Evolutionary conservation across 92 coral and sea anemone genomes (phyloP).

Genomic region (Chrysogorgia sp.): DNA sequence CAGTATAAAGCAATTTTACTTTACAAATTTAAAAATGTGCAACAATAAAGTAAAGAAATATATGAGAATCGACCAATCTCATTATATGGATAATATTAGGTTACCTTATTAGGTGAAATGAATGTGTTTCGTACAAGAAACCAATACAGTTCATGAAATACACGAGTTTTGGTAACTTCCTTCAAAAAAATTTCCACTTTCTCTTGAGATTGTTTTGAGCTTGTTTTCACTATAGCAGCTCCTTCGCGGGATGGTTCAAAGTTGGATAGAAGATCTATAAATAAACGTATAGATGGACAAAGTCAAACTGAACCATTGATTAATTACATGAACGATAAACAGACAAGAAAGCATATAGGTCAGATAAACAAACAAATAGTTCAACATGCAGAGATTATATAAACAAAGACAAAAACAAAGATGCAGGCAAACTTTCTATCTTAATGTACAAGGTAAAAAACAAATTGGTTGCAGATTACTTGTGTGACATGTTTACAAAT

Average conservation of each 20-base stretch:
- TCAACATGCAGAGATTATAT: no score
- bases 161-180: conserved; percentile 12
- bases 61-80: background rate
- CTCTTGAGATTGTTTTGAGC: background rate
- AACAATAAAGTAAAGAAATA: background rate
- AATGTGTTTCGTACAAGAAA: conserved; percentile 26
- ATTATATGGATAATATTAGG: background rate
- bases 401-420: no score
- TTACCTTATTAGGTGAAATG: conserved; percentile 14
- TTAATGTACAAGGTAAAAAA: no score
- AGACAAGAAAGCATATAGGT: background rate
- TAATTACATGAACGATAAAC: background rate
- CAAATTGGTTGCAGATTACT: no score
- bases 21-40: no score
- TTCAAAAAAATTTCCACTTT: conserved; percentile 18
- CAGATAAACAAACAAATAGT: no score
- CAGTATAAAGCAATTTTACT: no score
- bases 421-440: no score
- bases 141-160: conserved; percentile 28
- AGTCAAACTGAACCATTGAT: no score
- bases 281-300: background rate
- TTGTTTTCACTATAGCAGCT: background rate
- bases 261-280: conserved; percentile 27
- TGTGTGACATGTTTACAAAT: no score
- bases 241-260: conserved; percentile 2